Evolutionary conservation across 2,797 vertebrate genomes (phyloP).

Genomic region (Anguilla pacifica): DNA sequence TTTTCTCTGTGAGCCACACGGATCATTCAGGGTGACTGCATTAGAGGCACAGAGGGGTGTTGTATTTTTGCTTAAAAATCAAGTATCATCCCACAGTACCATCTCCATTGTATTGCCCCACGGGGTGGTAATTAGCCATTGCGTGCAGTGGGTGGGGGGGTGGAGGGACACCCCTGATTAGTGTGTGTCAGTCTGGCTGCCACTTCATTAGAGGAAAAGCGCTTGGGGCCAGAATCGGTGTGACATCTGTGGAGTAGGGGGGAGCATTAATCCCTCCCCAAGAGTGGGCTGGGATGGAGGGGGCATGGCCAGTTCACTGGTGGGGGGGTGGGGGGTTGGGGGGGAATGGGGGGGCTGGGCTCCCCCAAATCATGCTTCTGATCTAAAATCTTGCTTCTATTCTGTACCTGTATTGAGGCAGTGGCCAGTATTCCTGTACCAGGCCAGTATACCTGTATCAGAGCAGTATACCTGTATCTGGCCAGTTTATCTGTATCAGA

Average conservation of each 20-base stretch:
- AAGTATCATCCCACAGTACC: not conserved
- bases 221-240: not conserved
- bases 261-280: not conserved
- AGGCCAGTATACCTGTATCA: too few relatives aligned
- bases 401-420: too few relatives aligned
- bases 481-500: too few relatives aligned
- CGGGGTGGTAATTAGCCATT: not conserved
- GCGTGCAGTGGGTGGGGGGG: not conserved
- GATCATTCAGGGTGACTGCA: too few relatives aligned
- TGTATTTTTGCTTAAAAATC: not conserved
- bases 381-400: too few relatives aligned
- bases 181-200: not conserved
- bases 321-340: too few relatives aligned
- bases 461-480: too few relatives aligned
- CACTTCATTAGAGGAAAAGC: not conserved
- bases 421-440: too few relatives aligned
- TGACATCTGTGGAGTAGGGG: not conserved
- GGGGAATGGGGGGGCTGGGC: too few relatives aligned
- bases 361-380: too few relatives aligned
- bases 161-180: not conserved
- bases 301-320: not conserved
- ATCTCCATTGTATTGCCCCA: not conserved
- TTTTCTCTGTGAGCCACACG: too few relatives aligned
- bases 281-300: not conserved
- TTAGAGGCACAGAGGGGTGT: not conserved